A percentile compares a stretch with the other conserved stretches of the same genome.
phyloP scores from a whole-genome alignment of 2,888 invertebrate species.

The Melanostoma mellinum region DNA sequence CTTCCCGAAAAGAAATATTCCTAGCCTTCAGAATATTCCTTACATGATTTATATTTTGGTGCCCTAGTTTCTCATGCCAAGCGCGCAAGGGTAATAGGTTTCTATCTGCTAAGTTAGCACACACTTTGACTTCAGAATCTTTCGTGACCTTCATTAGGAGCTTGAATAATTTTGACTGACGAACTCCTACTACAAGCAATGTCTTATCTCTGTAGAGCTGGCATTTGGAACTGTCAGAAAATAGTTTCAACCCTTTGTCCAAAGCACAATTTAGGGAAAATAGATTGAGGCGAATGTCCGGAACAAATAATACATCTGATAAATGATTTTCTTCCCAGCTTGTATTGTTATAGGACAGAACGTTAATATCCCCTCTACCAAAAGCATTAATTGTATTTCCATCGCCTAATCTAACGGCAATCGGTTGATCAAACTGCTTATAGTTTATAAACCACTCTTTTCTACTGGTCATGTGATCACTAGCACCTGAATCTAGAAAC shows the following conservation, averaged over 20 bases:
- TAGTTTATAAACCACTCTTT: conserved; percentile 1
- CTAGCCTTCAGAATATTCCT: conserved; percentile 61
- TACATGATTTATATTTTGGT: conserved; percentile 71
- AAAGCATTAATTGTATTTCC: conserved; percentile 4
- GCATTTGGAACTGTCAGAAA: conserved; percentile 6
- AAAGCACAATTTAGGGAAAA: background rate
- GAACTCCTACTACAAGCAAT: conserved; percentile 20
- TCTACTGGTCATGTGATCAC: conserved; percentile 3
- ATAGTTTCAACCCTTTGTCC: background rate
- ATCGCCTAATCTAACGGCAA: conserved; percentile 5
- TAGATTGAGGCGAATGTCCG: background rate
- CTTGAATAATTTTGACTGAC: conserved; percentile 36
- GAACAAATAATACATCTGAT: background rate
- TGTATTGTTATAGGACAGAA: background rate
- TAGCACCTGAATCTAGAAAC: conserved; percentile 8
- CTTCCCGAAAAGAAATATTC: no score
- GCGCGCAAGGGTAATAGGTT: conserved; percentile 45
- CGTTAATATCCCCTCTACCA: conserved; percentile 8
- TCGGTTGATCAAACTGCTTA: background rate
- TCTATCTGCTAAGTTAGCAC: conserved; percentile 31
- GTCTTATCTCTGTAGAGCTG: background rate
- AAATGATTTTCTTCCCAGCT: conserved; percentile 11
- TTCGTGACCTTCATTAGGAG: conserved; percentile 32
- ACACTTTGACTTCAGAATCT: conserved; percentile 2
- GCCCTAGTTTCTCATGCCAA: conserved; percentile 74